phyloP scores from a whole-genome alignment of 2,113 vertebrate genomes.

The Eudorcas thomsonii region DNA sequence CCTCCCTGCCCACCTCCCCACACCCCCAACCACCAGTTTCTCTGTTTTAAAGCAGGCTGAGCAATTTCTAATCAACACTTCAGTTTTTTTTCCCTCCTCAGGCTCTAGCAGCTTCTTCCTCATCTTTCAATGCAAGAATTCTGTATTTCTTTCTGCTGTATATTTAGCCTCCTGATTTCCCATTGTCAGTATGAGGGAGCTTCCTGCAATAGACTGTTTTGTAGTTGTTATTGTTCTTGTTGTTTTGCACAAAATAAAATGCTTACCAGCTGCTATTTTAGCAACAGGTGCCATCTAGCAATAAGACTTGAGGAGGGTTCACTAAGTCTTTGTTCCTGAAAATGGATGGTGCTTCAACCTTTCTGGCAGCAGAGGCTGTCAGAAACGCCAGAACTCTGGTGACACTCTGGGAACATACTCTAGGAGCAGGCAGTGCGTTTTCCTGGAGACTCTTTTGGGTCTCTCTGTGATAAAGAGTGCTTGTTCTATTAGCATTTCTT shows the following conservation, averaged over 20 bases:
- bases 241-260: constrained; percentile 38
- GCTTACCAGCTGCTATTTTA: constrained; percentile 53
- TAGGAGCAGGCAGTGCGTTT: not conserved
- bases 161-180: constrained; percentile 66
- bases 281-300: constrained; percentile 69
- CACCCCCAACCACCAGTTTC: too few relatives aligned
- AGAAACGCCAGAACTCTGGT: not conserved
- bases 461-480: not conserved
- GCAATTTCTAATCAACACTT: too few relatives aligned
- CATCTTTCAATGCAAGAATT: constrained; percentile 66
- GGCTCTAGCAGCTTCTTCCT: constrained; percentile 63
- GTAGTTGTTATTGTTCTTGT: not conserved
- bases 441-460: not conserved
- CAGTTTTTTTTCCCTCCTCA: not conserved
- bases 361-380: not conserved
- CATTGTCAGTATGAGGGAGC: constrained; percentile 55
- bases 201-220: constrained; percentile 22
- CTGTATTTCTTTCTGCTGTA: constrained; percentile 64
- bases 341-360: not conserved
- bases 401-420: not conserved
- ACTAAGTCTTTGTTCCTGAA: constrained; percentile 41
- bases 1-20: too few relatives aligned
- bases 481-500: not conserved
- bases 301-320: constrained; percentile 40
- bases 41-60: too few relatives aligned